phyloP scores from a whole-genome alignment of 2,113 vertebrate genomes.

The Phalacrocorax pelagicus region DNA sequence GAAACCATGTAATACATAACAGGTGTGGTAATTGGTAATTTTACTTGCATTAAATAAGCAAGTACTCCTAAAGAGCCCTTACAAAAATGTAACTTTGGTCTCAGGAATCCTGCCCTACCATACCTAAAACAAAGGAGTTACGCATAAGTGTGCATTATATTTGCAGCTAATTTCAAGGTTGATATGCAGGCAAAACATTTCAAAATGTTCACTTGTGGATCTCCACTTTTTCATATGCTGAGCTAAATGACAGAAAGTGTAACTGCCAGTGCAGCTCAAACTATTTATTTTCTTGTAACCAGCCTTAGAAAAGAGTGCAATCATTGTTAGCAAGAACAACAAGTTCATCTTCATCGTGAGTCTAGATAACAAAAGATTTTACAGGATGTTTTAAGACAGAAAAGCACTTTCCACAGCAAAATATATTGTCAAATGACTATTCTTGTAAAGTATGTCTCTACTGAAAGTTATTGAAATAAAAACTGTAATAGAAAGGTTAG shows the following conservation, averaged over 20 bases:
- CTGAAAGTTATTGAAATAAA: neutral
- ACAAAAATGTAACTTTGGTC: neutral
- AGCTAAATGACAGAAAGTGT: neutral
- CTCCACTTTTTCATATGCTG: neutral
- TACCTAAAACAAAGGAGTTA: neutral
- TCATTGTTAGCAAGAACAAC: neutral
- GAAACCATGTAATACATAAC: neutral
- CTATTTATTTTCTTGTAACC: neutral
- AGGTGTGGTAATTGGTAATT: neutral
- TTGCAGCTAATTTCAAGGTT: neutral
- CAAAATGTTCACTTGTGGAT: neutral
- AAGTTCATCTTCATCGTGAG: neutral
- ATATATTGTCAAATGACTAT: neutral
- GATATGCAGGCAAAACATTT: neutral
- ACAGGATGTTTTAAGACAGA: neutral
- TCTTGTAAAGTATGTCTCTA: neutral
- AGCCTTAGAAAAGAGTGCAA: neutral
- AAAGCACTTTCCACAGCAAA: neutral
- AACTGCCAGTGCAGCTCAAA: neutral
- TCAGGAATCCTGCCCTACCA: neutral
- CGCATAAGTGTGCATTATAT: neutral
- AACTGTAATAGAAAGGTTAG: neutral
- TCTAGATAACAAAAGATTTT: neutral
- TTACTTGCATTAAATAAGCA: neutral
- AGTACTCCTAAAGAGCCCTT: neutral